Base-by-base conservation (phyloP, 2,888 invertebrate species). In the Xylophagus ater region DNA sequence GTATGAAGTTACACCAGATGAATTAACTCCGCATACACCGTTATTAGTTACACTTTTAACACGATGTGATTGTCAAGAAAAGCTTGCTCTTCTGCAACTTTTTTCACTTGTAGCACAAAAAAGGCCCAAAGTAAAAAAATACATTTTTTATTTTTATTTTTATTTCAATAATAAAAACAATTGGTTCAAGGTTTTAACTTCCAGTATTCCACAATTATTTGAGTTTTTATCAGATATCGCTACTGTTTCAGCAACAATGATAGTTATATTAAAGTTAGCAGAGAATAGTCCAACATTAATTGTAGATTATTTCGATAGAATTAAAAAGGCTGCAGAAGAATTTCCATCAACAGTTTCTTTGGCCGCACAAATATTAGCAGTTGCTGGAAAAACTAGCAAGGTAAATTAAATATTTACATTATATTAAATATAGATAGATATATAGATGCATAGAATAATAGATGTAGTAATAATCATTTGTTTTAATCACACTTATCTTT, bases 1-100 rank as follows among this genome's bases (percentile, higher is more conserved):
- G 25, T 93, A 92, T 60, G 80, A 82, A 53, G 85, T 90, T 14
- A 86, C 89, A 32, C 81, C 82, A 3, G 85, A 86, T 52, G 82
- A 87, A 0, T 74, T 93, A 15, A 81, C 88, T 51, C 85, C 83
- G 5, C 86, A 89, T 62, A 78, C 87, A 3, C 76, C 84, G 59
- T 80, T 85, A 3, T 68, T 94, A 24, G 82, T 89, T 2, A 53
- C 58, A 1, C 70, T 90, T 10, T 65, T 92, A 36, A 81, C 83
- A 1, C 80, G 79, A 51, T 88, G 89, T 56, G 90, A 90, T 56
- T 78, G 79, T 43, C 78, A 84, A 47, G 93, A 93, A 64, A 82
- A 85, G 60, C 72, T 84, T 52, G 85, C 88, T 2, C 68, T 94
- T 18, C 73, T 94, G 34, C 78, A 83, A 49, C 69, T 93, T 32